Conservation (phyloP, 1,140 invertebrate genomes). For the Charaxes varanes region DNA sequence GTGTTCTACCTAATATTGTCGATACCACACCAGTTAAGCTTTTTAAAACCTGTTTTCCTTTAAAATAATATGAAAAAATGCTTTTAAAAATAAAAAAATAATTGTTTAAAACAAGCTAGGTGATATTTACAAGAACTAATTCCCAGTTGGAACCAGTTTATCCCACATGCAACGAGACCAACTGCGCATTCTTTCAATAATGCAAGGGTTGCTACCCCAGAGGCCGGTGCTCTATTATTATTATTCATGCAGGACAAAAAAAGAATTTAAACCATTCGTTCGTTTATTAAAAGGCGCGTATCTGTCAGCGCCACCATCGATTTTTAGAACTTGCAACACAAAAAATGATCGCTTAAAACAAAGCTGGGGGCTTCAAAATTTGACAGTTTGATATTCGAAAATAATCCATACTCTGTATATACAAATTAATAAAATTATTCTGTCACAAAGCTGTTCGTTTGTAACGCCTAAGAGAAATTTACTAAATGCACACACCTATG, state of each 20-base stretch:
- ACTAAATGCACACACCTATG: no score
- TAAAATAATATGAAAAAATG: not conserved
- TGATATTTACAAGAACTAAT: conserved; percentile 27
- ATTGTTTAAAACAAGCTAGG: conserved; percentile 20
- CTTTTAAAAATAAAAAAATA: not conserved
- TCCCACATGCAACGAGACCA: conserved; percentile 50
- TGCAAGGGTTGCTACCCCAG: conserved; percentile 60
- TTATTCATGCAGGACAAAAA: conserved; percentile 54
- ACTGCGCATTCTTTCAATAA: conserved; percentile 62
- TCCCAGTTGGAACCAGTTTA: conserved; percentile 45
- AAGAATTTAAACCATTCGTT: conserved; percentile 36
- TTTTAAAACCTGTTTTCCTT: no score
- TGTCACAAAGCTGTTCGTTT: no score
- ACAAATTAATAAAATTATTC: no score
- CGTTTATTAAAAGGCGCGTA: conserved; percentile 35
- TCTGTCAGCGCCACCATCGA: conserved; percentile 53
- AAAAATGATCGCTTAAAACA: conserved; percentile 55
- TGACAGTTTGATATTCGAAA: conserved; percentile 16
- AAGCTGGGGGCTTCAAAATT: conserved; percentile 41
- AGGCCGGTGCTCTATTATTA: conserved; percentile 63
- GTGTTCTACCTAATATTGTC: no score
- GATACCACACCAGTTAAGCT: no score
- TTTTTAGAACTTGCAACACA: conserved; percentile 12
- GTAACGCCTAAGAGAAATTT: no score
- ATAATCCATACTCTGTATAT: no score